Base-by-base conservation (phyloP, 37 sponge, comb jelly and placozoan genomes). In the Aplysina aerophoba region DNA sequence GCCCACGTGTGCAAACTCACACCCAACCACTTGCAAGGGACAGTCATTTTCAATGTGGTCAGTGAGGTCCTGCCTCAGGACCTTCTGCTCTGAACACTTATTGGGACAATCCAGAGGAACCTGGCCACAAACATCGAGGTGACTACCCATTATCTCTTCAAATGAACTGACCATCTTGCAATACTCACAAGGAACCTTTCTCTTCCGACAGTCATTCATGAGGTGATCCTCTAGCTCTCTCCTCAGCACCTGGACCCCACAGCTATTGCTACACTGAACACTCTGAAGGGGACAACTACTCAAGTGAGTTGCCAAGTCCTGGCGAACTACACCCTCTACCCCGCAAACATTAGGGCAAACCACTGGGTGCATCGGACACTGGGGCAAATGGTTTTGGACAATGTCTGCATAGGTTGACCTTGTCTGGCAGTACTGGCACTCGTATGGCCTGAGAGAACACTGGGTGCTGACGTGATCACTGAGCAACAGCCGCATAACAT, bases 81-180 rank as follows among this genome's bases (percentile, higher is more conserved):
- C 8, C 34, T 28, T 38, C 28, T n/a, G 6, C 3, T 28, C 24
- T n/a, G 37, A 33, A 36, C 77, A 73, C 22, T n/a, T n/a, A 13
- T 73, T 73, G 22, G 77, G 77, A 13, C 77, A 73, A n/a, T 33
- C 35, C 4, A 73, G 28, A 31, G 77, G 77, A 73, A 73, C 28
- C 3, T 28, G 37, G 22, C 34, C 77, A 28, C 77, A 73, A 38
- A 73, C 31, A n/a, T 73, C 22, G 4, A 73, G 13, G 39, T 73
- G 77, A 12, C 11, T 22, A 28, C 34, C 50, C 50, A 44, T 73
- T 4, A 73, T 28, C 39, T 73, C 38, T 36, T 38, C 28, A 73
- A 38, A 33, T 28, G 35, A 15, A 31, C 8, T 36, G 8, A 22
- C 34, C 13, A 11, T 36, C 5, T n/a, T 38, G 39, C 77, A 73